A percentile compares a stretch with the other conserved stretches of the same genome.
Conservation (phyloP, 2,113 vertebrate genomes). For the Chaenogobius annularis region DNA sequence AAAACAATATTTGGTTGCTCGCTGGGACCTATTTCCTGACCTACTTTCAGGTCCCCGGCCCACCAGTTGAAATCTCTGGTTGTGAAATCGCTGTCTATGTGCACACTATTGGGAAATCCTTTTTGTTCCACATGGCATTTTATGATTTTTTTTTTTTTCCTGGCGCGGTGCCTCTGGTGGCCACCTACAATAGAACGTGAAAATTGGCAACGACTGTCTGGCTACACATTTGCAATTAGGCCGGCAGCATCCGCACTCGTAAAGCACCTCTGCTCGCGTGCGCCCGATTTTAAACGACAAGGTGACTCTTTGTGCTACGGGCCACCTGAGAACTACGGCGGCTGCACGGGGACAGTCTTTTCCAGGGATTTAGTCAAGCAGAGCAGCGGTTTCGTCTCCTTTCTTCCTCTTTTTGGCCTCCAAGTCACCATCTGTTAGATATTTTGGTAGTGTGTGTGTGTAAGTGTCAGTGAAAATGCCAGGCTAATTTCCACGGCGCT, state of each 20-base stretch:
- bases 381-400: constrained; percentile 65
- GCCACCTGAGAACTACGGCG: constrained; percentile 68
- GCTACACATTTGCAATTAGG: constrained; percentile 32
- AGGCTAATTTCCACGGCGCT: constrained; percentile 60
- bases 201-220: constrained; percentile 1
- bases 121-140: constrained; percentile 8
- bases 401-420: constrained; percentile 58
- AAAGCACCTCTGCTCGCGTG: constrained; percentile 65
- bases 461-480: constrained; percentile 23
- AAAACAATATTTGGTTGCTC: neutral
- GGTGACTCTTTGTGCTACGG: constrained; percentile 70
- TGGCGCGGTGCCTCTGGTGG: constrained; percentile 4
- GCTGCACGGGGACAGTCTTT: constrained; percentile 54
- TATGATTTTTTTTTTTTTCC: neutral
- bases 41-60: neutral
- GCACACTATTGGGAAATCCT: neutral
- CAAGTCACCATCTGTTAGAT: constrained; percentile 65
- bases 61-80: neutral
- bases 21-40: neutral
- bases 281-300: constrained; percentile 70
- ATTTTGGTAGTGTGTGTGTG: constrained; percentile 30
- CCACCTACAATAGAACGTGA: constrained; percentile 16
- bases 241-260: constrained; percentile 44
- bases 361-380: constrained; percentile 67
- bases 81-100: neutral